These are phyloP conservation scores for Apotomis capreana DNA, from an alignment of 2,888 invertebrate genomes.

Conservation along the genomic window DNA sequence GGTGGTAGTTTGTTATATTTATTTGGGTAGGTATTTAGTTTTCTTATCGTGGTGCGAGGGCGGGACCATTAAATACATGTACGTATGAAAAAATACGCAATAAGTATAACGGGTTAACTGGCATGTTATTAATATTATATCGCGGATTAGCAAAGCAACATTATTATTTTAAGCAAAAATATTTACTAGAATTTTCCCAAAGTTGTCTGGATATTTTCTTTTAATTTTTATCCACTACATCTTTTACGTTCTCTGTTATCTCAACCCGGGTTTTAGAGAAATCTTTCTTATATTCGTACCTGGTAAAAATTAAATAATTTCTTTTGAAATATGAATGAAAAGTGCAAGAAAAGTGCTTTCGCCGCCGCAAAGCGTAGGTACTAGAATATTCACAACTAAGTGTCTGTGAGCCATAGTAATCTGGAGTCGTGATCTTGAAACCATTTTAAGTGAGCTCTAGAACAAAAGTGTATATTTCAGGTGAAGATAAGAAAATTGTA, in stretches of 20 bases:
- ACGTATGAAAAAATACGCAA: no score
- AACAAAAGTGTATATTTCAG: slow-evolving; percentile 23
- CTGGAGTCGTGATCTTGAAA: slow-evolving; percentile 18
- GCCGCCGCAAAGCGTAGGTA: slow-evolving; percentile 13
- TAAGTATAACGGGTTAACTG: no score
- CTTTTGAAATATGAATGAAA: slow-evolving; percentile 16
- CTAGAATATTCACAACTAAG: slow-evolving; percentile 30
- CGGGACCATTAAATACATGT: no score
- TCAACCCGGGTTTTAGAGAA: slow-evolving; percentile 9
- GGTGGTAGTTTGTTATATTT: no score
- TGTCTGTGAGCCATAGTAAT: slow-evolving; percentile 23
- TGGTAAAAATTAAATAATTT: slow-evolving; percentile 17
- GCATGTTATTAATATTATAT: no score
- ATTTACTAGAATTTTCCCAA: background rate
- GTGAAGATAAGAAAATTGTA: background rate
- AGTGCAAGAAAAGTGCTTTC: slow-evolving; percentile 20
- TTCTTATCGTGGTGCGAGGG: no score
- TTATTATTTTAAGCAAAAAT: no score
- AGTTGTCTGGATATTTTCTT: background rate
- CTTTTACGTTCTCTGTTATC: background rate
- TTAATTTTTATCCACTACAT: background rate
- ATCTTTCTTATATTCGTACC: background rate
- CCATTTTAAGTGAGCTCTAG: slow-evolving; percentile 23
- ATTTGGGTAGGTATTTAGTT: no score
- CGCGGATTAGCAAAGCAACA: no score